phyloP scores from a whole-genome alignment of 2,888 invertebrate species.

The Steinernema hermaphroditum region DNA sequence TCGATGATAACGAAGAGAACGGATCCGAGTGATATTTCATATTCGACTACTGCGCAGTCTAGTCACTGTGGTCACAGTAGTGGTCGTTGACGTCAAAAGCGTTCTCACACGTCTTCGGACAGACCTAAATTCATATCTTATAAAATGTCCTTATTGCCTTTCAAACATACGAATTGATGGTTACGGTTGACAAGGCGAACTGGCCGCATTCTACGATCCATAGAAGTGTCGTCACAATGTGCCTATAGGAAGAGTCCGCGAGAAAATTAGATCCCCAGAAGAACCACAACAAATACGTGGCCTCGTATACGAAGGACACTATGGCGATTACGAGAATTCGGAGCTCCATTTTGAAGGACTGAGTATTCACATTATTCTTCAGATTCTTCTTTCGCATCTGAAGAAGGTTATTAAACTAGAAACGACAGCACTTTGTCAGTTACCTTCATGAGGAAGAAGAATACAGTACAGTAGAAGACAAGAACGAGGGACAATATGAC shows the following conservation, averaged over 20 bases:
- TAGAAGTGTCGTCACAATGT: not conserved
- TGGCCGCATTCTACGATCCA: not conserved
- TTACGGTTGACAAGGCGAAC: not conserved
- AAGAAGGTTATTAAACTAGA: too few species aligned
- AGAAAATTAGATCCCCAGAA: not conserved
- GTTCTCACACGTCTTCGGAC: too few species aligned
- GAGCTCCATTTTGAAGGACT: not conserved
- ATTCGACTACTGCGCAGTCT: too few species aligned
- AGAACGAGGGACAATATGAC: not conserved
- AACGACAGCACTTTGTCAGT: too few species aligned
- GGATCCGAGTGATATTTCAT: too few species aligned
- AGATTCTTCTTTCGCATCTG: not conserved
- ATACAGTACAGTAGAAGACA: not conserved
- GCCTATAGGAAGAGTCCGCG: not conserved
- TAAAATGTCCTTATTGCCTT: too few species aligned
- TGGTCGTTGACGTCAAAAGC: too few species aligned
- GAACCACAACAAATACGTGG: not conserved
- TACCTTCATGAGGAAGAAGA: not conserved
- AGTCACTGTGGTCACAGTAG: too few species aligned
- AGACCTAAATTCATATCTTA: too few species aligned
- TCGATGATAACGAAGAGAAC: too few species aligned
- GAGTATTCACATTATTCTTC: not conserved
- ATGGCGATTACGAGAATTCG: not conserved
- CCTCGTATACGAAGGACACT: not conserved
- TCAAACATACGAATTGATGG: not conserved